Conservation (phyloP, 2,113 vertebrate species). For the Notiomystis cincta region DNA sequence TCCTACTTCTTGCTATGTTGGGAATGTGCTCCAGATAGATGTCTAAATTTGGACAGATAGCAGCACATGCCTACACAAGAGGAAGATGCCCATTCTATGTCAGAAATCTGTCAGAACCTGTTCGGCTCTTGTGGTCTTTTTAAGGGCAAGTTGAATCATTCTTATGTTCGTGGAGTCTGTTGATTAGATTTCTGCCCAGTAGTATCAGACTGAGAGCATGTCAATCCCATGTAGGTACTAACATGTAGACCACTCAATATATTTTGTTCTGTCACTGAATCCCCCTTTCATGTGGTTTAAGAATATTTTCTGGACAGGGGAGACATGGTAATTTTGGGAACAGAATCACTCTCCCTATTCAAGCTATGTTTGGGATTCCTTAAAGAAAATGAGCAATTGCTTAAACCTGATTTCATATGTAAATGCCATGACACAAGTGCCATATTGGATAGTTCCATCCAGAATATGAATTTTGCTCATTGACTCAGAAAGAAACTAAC, state of each 20-base stretch:
- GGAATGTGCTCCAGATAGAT: neutral
- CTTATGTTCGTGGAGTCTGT: neutral
- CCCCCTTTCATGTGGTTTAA: neutral
- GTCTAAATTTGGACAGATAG: neutral
- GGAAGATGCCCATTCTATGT: neutral
- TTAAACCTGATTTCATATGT: neutral
- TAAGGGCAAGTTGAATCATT: neutral
- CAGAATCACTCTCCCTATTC: neutral
- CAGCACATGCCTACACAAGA: neutral
- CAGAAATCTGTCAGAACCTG: neutral
- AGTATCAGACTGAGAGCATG: neutral
- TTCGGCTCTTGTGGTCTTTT: neutral
- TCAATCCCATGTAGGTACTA: neutral
- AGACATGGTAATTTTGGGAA: neutral
- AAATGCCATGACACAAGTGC: neutral
- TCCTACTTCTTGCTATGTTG: neutral
- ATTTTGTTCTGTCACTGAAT: neutral
- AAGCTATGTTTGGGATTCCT: neutral
- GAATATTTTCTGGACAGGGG: neutral
- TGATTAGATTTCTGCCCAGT: fast-evolving
- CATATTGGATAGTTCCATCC: neutral
- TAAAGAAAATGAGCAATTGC: neutral
- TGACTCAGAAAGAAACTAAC: neutral
- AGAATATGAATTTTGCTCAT: neutral
- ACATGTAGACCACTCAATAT: neutral